Evolutionary conservation across 2,888 invertebrate species (phyloP), one percentile per base, ranked within the genome.

Genomic region (Mesorhabditis spiculigera): DNA sequence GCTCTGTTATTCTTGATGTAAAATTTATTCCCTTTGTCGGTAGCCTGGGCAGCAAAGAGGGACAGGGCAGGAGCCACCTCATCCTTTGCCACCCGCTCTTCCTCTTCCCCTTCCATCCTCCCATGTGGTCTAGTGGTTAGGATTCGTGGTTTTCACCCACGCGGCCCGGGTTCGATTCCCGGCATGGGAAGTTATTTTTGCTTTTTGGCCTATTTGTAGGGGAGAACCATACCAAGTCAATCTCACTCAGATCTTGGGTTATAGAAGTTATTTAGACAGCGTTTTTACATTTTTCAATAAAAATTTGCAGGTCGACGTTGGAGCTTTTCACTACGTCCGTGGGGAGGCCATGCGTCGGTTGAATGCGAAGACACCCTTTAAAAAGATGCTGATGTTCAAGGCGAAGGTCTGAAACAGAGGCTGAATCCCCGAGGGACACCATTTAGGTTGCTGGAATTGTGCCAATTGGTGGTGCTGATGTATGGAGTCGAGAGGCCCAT

Each of bases 141-240:
- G 81, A 81, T 81, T 81, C 78, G 80, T 77, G 81, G 81, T 81
- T 81, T 81, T 81, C 81, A 81, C 80, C 79, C 81, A 77, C 80
- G 77, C 79, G 80, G 80, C 81, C 80, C 81, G 81, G 81, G 81
- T 81, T 80, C 81, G 81, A 81, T 81, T 81, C 81, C 81, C 81
- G 81, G 81, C 79, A 79, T 78, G 80, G 81, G 80, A 81, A 81
- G 74, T 50, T 28, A 1, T 28, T 28, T 28, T 28, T 28, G 28
- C 28, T 28, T 28, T 28, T 28, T 28, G 28, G 28, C 28, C 28
- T 28, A 28, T 28, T 28, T 28, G 3, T 28, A 28, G 28, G 28
- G 28, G 28, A 28, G 28, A 28, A 28, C 28, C 28, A 28, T 28
- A 28, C 28, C 1, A 28, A 28, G 28, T 28, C 28, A 28, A 28